Conservation (phyloP, 2,888 invertebrate genomes). For the Oscheius sp. region DNA sequence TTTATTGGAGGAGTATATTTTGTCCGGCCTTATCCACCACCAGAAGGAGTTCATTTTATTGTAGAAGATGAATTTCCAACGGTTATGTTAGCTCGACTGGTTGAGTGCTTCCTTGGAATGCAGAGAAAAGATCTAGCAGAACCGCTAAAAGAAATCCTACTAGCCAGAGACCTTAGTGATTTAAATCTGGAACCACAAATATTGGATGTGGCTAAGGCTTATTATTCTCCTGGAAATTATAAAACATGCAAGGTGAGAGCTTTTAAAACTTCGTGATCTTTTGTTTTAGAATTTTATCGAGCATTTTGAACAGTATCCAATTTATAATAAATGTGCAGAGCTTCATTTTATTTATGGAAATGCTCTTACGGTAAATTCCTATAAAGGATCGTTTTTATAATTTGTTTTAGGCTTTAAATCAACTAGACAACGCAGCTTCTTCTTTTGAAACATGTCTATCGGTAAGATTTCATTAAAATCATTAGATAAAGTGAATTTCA, state of each 20-base stretch:
- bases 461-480: conserved; percentile 23
- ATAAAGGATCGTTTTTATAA: not conserved
- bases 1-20: conserved; percentile 58
- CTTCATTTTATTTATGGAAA: conserved; percentile 42
- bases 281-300: conserved; percentile 11
- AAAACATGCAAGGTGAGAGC: conserved; percentile 21
- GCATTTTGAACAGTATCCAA: not conserved
- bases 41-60: conserved; percentile 40
- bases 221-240: conserved; percentile 32
- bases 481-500: conserved; percentile 17
- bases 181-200: conserved; percentile 44
- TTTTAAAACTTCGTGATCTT: not conserved
- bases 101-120: conserved; percentile 51
- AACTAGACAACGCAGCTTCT: conserved; percentile 52
- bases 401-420: conserved; percentile 43
- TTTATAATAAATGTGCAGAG: conserved; percentile 11
- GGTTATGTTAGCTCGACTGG: conserved; percentile 45
- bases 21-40: conserved; percentile 59
- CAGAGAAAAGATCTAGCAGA: conserved; percentile 36
- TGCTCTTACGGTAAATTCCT: conserved; percentile 31
- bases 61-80: conserved; percentile 38
- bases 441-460: conserved; percentile 54
- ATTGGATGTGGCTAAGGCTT: conserved; percentile 57
- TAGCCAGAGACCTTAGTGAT: conserved; percentile 41
- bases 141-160: conserved; percentile 47